These are phyloP conservation scores for Gallinago solitaria DNA, from an alignment of 2,797 vertebrate species.

Conservation along the genomic window DNA sequence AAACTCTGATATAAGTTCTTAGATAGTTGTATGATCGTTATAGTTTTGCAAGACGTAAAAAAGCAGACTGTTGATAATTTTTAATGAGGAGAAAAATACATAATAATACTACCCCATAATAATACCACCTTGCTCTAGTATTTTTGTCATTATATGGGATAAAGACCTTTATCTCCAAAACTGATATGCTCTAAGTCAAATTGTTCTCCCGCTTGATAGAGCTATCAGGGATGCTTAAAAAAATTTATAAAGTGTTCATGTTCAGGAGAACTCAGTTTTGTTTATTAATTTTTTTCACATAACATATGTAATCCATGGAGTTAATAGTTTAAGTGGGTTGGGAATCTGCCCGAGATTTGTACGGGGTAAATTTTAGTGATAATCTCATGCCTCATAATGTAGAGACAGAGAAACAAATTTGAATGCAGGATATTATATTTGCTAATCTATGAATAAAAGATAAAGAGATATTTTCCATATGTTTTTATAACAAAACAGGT, in stretches of 20 bases:
- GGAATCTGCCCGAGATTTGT: neutral
- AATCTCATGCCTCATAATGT: neutral
- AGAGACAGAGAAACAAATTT: neutral
- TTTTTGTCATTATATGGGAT: neutral
- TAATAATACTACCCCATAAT: neutral
- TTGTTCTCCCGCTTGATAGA: neutral
- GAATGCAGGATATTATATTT: neutral
- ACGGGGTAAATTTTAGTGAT: neutral
- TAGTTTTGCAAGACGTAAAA: neutral
- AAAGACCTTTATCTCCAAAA: neutral
- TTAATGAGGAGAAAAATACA: neutral
- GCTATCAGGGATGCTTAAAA: neutral
- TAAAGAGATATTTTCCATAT: neutral
- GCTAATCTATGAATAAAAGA: neutral
- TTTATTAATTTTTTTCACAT: neutral
- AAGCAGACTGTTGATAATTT: neutral
- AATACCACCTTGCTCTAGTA: neutral
- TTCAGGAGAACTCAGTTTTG: neutral
- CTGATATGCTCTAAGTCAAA: neutral
- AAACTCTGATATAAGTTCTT: neutral
- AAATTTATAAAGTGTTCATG: neutral
- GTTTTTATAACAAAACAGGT: neutral
- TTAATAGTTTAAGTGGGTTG: conserved; percentile 37
- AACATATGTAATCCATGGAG: neutral
- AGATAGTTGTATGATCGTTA: neutral